Base-by-base conservation (phyloP, 1,140 invertebrate species). In the Phocides pigmalion region DNA sequence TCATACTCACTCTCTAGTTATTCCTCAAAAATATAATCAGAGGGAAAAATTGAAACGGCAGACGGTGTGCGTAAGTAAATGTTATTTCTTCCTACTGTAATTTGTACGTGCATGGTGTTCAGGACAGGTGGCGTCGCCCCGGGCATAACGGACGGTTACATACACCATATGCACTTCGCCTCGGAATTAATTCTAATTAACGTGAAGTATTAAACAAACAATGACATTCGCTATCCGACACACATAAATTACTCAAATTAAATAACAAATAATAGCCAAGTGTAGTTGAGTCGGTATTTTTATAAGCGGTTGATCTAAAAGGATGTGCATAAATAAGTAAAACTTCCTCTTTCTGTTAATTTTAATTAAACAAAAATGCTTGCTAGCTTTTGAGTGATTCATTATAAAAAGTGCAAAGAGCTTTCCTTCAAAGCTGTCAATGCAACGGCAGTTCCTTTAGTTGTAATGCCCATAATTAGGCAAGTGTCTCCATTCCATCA, bases 61-160 rank as follows among this genome's bases (percentile, higher is more conserved):
- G 25, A 8, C 6, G 25, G 9, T 4, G 25, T 28, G 25, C 25
- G 5, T 28, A 44, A 9, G 15, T 44, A 19, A 44, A 9, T 75
- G 79, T 76, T 66, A 70, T 68, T 66, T 35, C 28, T 62, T 12
- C 4, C 20, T 49, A 49, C 41, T 41, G 47, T 46, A 50, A 9
- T 22, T 39, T 16, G 53, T 22, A 20, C 35, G 25, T 47, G 19
- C 11, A 47, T 25, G 20, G 9, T 15, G 14, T 37, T 3, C 50
- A 37, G 16, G 50, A 35, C 50, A 53, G 50, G 50, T 53, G 50
- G 50, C 28, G 11, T 35, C 15, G 50, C 50, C 50, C 28, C 28
- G 11, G 50, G 50, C 50, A 11, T 32, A 53, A 53, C 32, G 28
- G 32, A 35, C n/a, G 16, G 16, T 22, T 37, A 37, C 50, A 25